Evolutionary conservation across 2,797 vertebrate species (phyloP).

Genomic region (Micrastur ruficollis): DNA sequence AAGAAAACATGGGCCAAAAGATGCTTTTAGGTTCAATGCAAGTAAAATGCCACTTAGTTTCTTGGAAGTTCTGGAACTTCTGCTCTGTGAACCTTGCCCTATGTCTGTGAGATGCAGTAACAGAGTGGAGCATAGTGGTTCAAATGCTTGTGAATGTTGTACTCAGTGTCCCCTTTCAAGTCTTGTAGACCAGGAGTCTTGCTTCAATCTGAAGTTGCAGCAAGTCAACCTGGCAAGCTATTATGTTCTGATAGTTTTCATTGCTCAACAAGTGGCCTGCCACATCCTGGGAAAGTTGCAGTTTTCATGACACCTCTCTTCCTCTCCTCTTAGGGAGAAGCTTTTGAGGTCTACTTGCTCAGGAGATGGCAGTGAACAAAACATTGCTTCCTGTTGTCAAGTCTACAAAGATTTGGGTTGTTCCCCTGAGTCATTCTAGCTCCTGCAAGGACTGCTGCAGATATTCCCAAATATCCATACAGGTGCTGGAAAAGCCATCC

Average conservation of each 20-base stretch:
- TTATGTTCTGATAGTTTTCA: neutral
- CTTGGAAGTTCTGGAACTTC: neutral
- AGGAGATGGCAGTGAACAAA: neutral
- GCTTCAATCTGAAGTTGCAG: neutral
- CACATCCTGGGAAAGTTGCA: neutral
- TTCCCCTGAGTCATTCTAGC: neutral
- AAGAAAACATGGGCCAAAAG: neutral
- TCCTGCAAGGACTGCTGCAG: neutral
- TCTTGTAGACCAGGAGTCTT: neutral
- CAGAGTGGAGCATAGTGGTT: neutral
- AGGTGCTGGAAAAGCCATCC: neutral
- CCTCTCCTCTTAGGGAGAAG: neutral
- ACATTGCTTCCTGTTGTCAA: neutral
- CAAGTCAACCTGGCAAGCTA: neutral
- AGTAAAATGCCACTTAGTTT: neutral
- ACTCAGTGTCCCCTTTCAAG: neutral
- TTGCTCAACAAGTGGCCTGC: neutral
- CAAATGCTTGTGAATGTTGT: neutral
- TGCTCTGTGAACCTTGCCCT: neutral
- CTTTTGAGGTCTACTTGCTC: neutral
- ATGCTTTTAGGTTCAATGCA: neutral
- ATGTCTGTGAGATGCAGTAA: neutral
- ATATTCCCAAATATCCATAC: neutral
- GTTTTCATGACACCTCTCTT: neutral
- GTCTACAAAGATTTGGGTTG: neutral